Evolutionary conservation across 2,888 invertebrate species (phyloP), one percentile per base, ranked within the genome.

Genomic region (Lordiphosa fenestrarum): DNA sequence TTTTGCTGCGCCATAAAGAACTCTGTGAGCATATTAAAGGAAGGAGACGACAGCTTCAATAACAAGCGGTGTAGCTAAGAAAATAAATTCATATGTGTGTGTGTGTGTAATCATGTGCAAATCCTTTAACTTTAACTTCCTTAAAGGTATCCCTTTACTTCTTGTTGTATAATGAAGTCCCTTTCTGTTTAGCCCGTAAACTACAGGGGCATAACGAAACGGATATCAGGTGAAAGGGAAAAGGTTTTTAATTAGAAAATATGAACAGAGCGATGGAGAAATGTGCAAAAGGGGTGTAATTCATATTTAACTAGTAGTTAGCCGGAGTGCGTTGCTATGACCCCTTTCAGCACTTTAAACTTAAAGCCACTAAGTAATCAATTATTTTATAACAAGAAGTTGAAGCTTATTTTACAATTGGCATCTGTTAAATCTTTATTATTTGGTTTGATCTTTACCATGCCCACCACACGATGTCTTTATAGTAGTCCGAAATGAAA

Each of bases 111-210:
- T 73, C 71, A 75, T 66, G 74, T 62, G 74, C 54, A 73, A 73
- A 73, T 75, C 74, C 74, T 65, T 77, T 51, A 66, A 71, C 64
- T 75, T 77, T 65, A 66, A 47, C 53, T 73, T 69, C 56, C 54
- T 38, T 12, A 10, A 36, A 30, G 13, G 37, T 38, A 15, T 25
- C 48, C 10, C 37, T 23, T 38, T 25, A 37, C 21, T 10, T 15
- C 3, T 19, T 15, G 3, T 36, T 36, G 19, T 21, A n/a, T n/a
- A 7, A 12, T 44, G 44, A 9, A n/a, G 10, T 23, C 10, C 38
- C 23, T 39, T 35, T 33, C 23, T 50, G 42, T 21, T 21, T 21
- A 42, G 5, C 23, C 21, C 50, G 33, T 50, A 50, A 50, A 40
- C 39, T 40, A 50, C 33, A 50, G 19, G 40, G 40, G 12, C 19